Base-by-base conservation (phyloP, 1,140 invertebrate species). In the Batillaria attramentaria region DNA sequence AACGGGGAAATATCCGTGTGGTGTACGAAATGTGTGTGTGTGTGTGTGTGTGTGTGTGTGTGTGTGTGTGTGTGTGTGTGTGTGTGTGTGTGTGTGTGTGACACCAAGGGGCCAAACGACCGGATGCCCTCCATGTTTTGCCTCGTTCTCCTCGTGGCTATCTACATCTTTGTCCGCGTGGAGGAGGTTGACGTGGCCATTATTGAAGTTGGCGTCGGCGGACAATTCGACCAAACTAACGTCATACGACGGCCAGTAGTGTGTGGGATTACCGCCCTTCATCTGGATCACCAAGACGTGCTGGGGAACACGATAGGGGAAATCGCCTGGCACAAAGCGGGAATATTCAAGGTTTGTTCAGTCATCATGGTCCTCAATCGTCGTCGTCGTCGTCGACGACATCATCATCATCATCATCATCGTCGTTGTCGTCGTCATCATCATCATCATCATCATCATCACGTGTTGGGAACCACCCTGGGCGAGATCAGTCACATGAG, bases 141-240 rank as follows among this genome's bases (percentile, higher is more conserved):
- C 77, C 99, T 99, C 89, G 90, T 99, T 0, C 99, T 98, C 0
- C 92, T 99, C 28, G 92, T 99, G 92, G 95, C 96, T n/a, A 96
- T 98, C 84, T 94, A 97, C 85, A 91, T 98, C 3, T 99, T 99
- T n/a, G n/a, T 99, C 90, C 65, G 97, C 0, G 91, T 94, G 72
- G 95, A 97, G 87, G 94, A 96, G 35, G 92, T 94, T 33, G 97
- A 99, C 90, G 97, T 99, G 6, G 96, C 96, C 1, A 94, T 99
- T 60, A 88, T 99, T 5, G 99, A 99, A 92, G 98, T 99, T 66
- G 99, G 99, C 20, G 98, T 99, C 84, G 99, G 99, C 0, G 99
- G 99, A 0, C 94, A 96, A 88, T 94, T 95, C 84, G 99, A 99
- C 90, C 95, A 94, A 83, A 99, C 99, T 2, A 99, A 99, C 92